phyloP scores from a whole-genome alignment of 1,140 invertebrate genomes.

The Phymorhynchus buccinoides region DNA sequence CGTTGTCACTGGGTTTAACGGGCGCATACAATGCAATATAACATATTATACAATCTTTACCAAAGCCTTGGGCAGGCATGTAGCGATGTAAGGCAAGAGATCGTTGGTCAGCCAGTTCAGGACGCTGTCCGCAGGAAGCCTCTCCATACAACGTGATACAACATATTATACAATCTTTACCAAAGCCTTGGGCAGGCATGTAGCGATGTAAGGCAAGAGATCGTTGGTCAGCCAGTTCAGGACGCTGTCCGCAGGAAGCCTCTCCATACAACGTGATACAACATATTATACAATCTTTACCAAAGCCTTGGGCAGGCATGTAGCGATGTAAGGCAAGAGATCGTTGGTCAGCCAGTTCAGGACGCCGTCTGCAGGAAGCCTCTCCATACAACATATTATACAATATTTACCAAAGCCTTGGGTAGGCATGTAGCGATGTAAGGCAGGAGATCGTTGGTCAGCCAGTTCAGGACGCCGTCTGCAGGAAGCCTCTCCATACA shows the following conservation, averaged over 20 bases:
- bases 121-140: slow-evolving; percentile 47
- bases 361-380: slow-evolving; percentile 47
- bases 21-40: no score
- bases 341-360: slow-evolving; percentile 52
- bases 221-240: slow-evolving; percentile 52
- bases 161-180: slow-evolving; percentile 48
- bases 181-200: slow-evolving; percentile 54
- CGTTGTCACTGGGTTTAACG: no score
- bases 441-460: slow-evolving; percentile 58
- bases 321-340: slow-evolving; percentile 58
- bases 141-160: no score
- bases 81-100: slow-evolving; percentile 58
- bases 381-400: slow-evolving; percentile 23
- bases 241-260: slow-evolving; percentile 47
- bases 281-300: slow-evolving; percentile 43
- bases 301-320: slow-evolving; percentile 54
- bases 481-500: slow-evolving; percentile 46
- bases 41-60: slow-evolving; percentile 43
- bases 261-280: no score
- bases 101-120: slow-evolving; percentile 52
- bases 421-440: slow-evolving; percentile 55
- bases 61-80: slow-evolving; percentile 54
- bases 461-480: slow-evolving; percentile 49
- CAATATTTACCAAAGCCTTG: slow-evolving; percentile 54
- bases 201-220: slow-evolving; percentile 58